phyloP scores from a whole-genome alignment of 2,113 vertebrate species.

The Grallaria varia region DNA sequence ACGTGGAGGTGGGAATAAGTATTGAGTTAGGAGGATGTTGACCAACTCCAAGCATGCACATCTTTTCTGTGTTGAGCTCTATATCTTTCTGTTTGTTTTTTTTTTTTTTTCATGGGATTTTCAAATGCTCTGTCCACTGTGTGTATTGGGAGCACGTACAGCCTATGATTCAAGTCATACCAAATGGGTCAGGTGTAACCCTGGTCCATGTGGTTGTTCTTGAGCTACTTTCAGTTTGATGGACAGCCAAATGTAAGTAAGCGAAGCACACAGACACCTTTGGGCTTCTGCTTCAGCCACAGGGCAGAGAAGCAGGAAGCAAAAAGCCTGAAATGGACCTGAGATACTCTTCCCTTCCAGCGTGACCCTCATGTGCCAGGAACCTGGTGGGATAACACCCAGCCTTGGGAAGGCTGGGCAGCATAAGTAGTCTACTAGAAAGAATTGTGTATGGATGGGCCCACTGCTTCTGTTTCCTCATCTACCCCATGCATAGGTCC shows the following conservation, averaged over 20 bases:
- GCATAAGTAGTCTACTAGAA: neutral
- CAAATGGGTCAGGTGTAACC: neutral
- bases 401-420: neutral
- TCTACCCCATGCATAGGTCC: neutral
- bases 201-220: neutral
- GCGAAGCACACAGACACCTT: neutral
- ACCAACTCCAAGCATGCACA: neutral
- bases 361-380: neutral
- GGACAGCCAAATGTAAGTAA: neutral
- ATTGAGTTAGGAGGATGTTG: neutral
- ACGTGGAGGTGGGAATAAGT: neutral
- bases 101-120: neutral
- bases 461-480: accelerated
- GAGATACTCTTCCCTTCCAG: neutral
- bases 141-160: neutral
- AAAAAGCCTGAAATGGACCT: neutral
- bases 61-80: neutral
- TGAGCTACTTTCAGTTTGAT: neutral
- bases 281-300: neutral
- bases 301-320: neutral
- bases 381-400: neutral
- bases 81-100: neutral
- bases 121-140: neutral
- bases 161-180: neutral
- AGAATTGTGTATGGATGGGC: neutral